Evolutionary conservation across 2,888 invertebrate genomes (phyloP).

Genomic region (Hesperia comma): DNA sequence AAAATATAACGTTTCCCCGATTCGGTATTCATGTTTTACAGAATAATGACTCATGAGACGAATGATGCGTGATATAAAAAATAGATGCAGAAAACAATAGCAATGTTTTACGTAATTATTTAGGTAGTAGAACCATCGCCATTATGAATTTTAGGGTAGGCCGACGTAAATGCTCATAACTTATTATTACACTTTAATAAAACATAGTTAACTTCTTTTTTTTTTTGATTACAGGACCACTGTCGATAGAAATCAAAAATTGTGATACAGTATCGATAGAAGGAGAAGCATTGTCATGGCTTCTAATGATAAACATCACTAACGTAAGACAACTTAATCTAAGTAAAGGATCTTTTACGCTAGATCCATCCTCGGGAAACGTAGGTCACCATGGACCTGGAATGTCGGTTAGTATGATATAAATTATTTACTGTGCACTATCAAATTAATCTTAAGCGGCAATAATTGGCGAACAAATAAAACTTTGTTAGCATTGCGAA

Average conservation of each 20-base stretch:
- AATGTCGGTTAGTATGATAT: conserved; percentile 66
- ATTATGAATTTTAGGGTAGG: no score
- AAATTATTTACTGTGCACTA: conserved; percentile 36
- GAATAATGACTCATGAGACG: conserved; percentile 76
- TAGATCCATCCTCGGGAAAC: conserved; percentile 83
- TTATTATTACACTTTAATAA: background rate
- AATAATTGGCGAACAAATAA: conserved; percentile 18
- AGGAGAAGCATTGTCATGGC: conserved; percentile 86
- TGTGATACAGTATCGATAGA: conserved; percentile 85
- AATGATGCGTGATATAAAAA: conserved; percentile 54
- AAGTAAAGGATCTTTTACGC: conserved; percentile 85
- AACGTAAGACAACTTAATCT: conserved; percentile 84
- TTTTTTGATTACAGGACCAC: conserved; percentile 79
- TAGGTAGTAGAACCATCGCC: background rate
- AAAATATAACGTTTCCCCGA: conserved; percentile 76
- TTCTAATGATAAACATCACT: conserved; percentile 84
- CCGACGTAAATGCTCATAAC: background rate
- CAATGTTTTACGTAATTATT: conserved; percentile 19
- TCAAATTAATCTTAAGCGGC: conserved; percentile 26
- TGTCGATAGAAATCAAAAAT: conserved; percentile 84
- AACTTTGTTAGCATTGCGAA: conserved; percentile 33
- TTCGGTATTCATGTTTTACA: conserved; percentile 70
- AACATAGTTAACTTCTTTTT: conserved; percentile 6
- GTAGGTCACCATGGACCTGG: conserved; percentile 87
- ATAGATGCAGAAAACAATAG: conserved; percentile 17